Evolutionary conservation across 2,888 invertebrate genomes (phyloP), one percentile per base, ranked within the genome.

Genomic region (Caenorhabditis sinica): DNA sequence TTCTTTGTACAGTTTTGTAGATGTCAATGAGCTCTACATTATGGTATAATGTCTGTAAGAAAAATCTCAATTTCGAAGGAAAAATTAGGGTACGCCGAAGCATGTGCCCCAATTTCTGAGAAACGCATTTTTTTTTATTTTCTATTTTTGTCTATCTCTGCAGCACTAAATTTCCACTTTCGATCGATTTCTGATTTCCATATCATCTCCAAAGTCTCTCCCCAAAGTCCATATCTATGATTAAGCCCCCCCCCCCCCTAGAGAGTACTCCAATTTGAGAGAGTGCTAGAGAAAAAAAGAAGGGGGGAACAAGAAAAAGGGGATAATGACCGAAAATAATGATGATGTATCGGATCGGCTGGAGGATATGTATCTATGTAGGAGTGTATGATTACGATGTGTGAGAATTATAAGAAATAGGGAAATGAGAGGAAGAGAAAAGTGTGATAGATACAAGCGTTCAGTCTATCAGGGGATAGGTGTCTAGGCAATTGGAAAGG

Each of bases 321-420:
- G n/a, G 56, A 56, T 56, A 56, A 56, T 56, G 56, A 56, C 56
- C 56, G 56, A 56, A 28, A 56, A 56, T 56, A 28, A 56, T 56
- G 28, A 56, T 56, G 56, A 56, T 56, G 25, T 28, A 15, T 23
- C 13, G 56, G 56, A 56, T 56, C 40, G 40, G 40, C 6, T 40
- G 33, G 33, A n/a, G n/a, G n/a, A 36, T 36, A 4, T 36, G 33
- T 9, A 68, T 68, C n/a, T n/a, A n/a, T n/a, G n/a, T n/a, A n/a
- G n/a, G n/a, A n/a, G 51, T 25, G 30, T 61, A 23, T 60, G 40
- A 60, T 28, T 45, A 61, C 40, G 13, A 40, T 40, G 40, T 60
- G 63, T 40, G 74, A 63, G 63, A 74, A 51, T n/a, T 13, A 40
- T 36, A 36, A 36, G 30, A 45, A 36, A 58, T 45, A 58, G 30